These are phyloP conservation scores for Climacteris rufus DNA, from an alignment of 2,113 vertebrate genomes.

Conservation along the genomic window DNA sequence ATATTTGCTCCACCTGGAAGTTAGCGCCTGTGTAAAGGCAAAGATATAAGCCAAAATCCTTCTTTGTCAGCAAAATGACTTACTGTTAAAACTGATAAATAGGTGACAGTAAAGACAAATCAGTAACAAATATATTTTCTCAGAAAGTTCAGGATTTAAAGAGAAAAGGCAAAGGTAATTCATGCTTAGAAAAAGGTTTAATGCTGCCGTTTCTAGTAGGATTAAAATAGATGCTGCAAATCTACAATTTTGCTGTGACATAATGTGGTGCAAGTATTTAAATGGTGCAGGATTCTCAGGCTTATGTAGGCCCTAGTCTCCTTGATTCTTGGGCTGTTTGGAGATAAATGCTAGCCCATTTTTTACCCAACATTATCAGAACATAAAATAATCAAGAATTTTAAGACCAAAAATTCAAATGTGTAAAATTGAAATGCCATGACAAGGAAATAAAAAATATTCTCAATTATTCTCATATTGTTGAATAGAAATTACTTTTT, in stretches of 20 bases:
- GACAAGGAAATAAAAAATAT: not conserved
- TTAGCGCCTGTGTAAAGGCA: not conserved
- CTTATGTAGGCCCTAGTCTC: not conserved
- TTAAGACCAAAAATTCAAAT: not conserved
- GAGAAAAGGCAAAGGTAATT: not conserved
- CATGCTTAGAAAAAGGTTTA: not conserved
- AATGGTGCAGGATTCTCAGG: not conserved
- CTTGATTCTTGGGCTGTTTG: not conserved
- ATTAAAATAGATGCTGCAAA: not conserved
- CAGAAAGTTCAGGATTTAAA: not conserved
- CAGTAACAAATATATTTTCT: not conserved
- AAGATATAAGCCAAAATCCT: not conserved
- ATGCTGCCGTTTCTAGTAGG: not conserved
- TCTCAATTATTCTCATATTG: not conserved
- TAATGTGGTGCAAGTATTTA: not conserved
- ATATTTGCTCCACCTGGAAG: not conserved
- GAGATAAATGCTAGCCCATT: not conserved
- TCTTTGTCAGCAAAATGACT: not conserved
- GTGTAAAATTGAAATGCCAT: not conserved
- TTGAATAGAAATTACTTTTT: not conserved
- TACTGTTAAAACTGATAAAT: not conserved
- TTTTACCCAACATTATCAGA: not conserved
- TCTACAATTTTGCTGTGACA: not conserved
- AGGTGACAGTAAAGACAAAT: not conserved
- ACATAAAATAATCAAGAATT: not conserved